Evolutionary conservation across 2,888 invertebrate genomes (phyloP), one percentile per base, ranked within the genome.

Genomic region (Nemapogon koenigi): DNA sequence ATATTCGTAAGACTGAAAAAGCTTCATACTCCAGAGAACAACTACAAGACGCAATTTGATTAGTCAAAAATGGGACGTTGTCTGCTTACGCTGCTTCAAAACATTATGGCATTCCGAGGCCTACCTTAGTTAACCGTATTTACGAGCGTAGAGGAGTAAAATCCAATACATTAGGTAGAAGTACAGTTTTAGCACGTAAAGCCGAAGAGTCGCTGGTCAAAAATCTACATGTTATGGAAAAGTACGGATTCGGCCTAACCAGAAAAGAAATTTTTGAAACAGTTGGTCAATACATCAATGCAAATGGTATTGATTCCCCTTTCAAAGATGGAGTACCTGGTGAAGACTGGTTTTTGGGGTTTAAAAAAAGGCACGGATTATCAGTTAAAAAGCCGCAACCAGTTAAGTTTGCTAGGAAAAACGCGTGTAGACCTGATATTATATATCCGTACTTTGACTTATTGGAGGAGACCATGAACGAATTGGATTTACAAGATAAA

Each of bases 351-450:
- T 55, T 55, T 37, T n/a, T 46, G 1, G 35, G 30, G 2, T 59
- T 56, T 43, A 49, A 47, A 40, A 52, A 51, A 32, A 39, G 54
- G 13, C 46, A 59, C 37, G 42, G 46, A 35, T 30, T 62, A n/a
- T 52, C 55, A 13, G 37, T 59, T 11, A 63, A 62, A 51, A 63
- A 54, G 41, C 58, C 58, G 4, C 53, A 62, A 50, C 43, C 47
- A 16, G 52, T 59, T 3, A 58, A 61, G 46, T 46, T 49, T 45
- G 44, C 46, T n/a, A 31, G 48, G 7, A 48, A 49, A 45, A 16
- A 31, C 18, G 45, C 46, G 44, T 51, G 42, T 17, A 52, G 38
- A 18, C 49, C 49, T 16, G 19, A 15, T 2, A 31, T 31, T 14
- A 32, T 40, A 6, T 32, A 40, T 8, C 8, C 22, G 2, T 41